These are phyloP conservation scores for Narcine bancroftii DNA, from an alignment of 2,113 vertebrate species.

Conservation along the genomic window DNA sequence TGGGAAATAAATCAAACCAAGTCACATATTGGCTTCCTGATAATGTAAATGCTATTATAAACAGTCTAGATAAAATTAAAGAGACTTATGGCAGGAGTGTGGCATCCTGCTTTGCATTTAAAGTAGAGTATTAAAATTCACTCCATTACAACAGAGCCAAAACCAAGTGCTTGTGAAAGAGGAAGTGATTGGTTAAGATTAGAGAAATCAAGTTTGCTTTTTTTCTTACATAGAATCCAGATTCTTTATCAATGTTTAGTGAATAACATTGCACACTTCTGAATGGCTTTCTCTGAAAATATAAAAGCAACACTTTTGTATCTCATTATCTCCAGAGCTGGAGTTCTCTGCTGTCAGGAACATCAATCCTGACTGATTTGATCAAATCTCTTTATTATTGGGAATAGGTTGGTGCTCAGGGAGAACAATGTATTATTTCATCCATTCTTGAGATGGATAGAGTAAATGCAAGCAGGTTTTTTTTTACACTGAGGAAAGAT, in stretches of 20 bases:
- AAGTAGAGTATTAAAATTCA: conserved; percentile 4
- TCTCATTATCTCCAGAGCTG: background rate
- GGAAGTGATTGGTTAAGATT: background rate
- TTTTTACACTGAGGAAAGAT: too few relatives aligned
- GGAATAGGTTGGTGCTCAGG: background rate
- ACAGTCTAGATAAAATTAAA: conserved; percentile 8
- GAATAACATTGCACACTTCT: background rate
- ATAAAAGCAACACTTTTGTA: background rate
- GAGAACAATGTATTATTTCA: background rate
- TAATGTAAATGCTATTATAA: conserved; percentile 25
- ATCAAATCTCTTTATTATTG: background rate
- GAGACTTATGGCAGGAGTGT: background rate
- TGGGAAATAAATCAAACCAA: background rate
- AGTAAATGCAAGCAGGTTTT: too few relatives aligned
- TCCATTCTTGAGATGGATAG: too few relatives aligned
- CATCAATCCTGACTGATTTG: background rate
- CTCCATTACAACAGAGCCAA: background rate
- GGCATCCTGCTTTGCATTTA: background rate
- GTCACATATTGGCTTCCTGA: conserved; percentile 15
- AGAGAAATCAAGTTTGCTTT: background rate
- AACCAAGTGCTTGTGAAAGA: background rate
- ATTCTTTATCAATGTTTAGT: background rate
- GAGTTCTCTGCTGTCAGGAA: background rate
- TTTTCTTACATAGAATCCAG: conserved; percentile 14
- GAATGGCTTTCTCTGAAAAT: background rate